Base-by-base conservation (phyloP, 1,140 invertebrate species). In the Alviniconcha marisindica region DNA sequence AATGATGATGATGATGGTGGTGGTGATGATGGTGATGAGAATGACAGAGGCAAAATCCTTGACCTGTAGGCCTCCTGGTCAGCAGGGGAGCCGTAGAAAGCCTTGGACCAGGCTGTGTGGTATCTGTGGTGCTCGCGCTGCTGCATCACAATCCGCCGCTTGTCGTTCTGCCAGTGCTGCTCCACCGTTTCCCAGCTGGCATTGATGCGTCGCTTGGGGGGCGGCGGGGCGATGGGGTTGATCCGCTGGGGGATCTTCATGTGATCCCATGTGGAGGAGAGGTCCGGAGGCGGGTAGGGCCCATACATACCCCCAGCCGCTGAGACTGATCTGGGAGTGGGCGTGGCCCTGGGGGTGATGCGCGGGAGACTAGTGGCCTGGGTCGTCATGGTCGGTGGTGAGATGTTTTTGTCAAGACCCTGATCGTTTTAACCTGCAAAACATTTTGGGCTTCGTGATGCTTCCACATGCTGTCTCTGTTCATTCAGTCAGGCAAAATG, bases 31-130 rank as follows among this genome's bases (percentile, higher is more conserved):
- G n/a, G n/a, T 56, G n/a, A 56, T 56, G n/a, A 56, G 15, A 56
- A 56, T 56, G n/a, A 56, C n/a, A 31, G n/a, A 69, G 7, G n/a
- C 7, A 31, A 69, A 21, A 51, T 33, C 15, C 14, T 36, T 83
- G 79, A 93, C 92, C 91, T 92, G 79, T 93, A 92, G 31, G 89
- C 84, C 81, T 93, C 92, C 83, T 91, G 89, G 77, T 93, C 91
- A n/a, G 91, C 91, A 24, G 90, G 87, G 60, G 88, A 86, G 1
- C 92, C 92, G 83, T 93, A 93, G 81, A 90, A 93, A 21, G 90
- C 86, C 82, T 90, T 92, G 14, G 88, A 83, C 91, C 91, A 92
- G 15, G 92, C 90, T n/a, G 89, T 89, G 82, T 93, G 92, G 80
- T 92, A 92, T 42, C 92, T 83, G 42, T 88, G 87, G 86, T 91